Evolutionary conservation across 2,113 vertebrate species (phyloP).

Genomic region (Athene noctua): DNA sequence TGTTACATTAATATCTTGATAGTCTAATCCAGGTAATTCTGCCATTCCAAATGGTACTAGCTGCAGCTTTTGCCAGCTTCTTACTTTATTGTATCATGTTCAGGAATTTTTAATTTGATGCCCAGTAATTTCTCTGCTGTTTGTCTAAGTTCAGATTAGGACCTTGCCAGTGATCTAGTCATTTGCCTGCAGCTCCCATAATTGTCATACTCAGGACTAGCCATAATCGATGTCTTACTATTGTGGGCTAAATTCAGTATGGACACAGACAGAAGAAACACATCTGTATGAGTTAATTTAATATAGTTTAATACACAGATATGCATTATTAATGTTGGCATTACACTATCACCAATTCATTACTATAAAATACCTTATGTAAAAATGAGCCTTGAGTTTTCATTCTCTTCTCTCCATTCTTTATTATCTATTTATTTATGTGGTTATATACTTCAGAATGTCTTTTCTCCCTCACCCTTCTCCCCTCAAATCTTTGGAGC

Average conservation of each 20-base stretch:
- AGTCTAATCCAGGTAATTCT: not conserved
- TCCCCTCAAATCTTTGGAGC: not conserved
- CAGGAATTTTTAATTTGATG: not conserved
- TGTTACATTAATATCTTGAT: not conserved
- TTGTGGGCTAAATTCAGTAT: not conserved
- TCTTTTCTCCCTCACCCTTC: not conserved
- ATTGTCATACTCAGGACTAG: not conserved
- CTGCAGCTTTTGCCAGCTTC: not conserved
- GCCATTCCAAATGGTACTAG: not conserved
- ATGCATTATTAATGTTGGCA: not conserved
- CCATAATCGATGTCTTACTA: not conserved
- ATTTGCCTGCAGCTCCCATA: not conserved
- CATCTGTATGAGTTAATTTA: not conserved
- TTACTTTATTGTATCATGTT: not conserved
- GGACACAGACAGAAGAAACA: not conserved
- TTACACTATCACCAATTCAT: not conserved
- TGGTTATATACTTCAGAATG: not conserved
- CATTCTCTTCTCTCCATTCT: not conserved
- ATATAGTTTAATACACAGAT: not conserved
- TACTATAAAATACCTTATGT: not conserved
- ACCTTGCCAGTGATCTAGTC: not conserved
- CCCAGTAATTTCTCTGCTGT: not conserved
- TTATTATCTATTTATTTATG: not conserved
- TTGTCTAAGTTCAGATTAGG: not conserved
- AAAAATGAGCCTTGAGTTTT: not conserved